phyloP scores from a whole-genome alignment of 2,113 vertebrate species.

The Mugil cephalus region DNA sequence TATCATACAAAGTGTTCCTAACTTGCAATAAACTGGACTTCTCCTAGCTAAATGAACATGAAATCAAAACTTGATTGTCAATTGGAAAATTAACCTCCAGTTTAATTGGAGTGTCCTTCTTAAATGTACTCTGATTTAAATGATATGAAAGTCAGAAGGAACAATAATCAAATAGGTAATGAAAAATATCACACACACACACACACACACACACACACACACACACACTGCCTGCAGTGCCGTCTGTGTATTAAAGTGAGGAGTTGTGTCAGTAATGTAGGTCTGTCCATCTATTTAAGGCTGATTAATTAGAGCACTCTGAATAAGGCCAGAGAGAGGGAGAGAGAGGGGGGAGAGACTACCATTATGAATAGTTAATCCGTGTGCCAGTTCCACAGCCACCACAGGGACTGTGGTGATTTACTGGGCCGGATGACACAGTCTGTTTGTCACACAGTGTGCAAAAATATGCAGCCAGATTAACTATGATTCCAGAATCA shows the following conservation, averaged over 20 bases:
- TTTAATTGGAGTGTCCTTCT: no score
- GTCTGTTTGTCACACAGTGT: conserved; percentile 52
- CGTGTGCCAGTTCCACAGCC: conserved; percentile 72
- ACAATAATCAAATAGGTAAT: no score
- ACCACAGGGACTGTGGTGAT: conserved; percentile 57
- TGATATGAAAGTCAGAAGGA: no score
- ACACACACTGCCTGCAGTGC: conserved; percentile 20
- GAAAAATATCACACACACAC: not conserved
- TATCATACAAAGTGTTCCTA: not conserved
- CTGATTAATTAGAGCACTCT: conserved; percentile 84
- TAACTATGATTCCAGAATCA: conserved; percentile 31
- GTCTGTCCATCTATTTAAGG: conserved; percentile 83
- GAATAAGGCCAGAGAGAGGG: conserved; percentile 77
- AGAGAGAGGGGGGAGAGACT: conserved; percentile 28
- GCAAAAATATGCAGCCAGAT: conserved; percentile 33
- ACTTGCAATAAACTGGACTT: not conserved
- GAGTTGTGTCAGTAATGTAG: conserved; percentile 75
- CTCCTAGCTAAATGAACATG: not conserved
- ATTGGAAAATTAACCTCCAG: not conserved
- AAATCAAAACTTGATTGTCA: not conserved
- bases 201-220: conserved; percentile 18
- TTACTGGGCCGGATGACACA: conserved; percentile 62
- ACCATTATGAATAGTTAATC: conserved; percentile 72
- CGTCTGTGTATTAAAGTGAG: conserved; percentile 67
- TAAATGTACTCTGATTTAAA: not conserved